Evolutionary conservation across 2,888 invertebrate genomes (phyloP).

Genomic region (Baronia brevicornis): DNA sequence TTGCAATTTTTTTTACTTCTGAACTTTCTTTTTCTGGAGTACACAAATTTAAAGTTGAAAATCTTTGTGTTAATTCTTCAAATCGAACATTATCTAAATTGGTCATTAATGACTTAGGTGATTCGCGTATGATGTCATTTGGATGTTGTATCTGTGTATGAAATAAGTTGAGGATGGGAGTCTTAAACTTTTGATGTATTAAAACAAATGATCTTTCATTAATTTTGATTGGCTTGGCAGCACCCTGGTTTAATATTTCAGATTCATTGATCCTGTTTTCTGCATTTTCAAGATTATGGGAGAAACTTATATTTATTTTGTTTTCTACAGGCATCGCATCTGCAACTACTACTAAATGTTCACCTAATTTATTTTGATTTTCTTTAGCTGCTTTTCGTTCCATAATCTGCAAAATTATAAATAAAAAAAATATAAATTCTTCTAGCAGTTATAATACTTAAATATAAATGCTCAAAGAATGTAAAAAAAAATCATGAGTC

Average conservation of each 20-base stretch:
- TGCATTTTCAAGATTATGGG: constrained; percentile 5
- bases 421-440: too few species aligned
- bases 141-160: constrained; percentile 12
- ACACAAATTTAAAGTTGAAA: constrained; percentile 9
- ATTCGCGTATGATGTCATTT: constrained; percentile 3
- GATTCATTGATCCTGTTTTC: constrained; percentile 10
- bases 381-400: neutral
- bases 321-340: neutral
- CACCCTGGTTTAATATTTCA: constrained; percentile 13
- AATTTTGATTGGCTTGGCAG: constrained; percentile 23
- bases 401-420: constrained; percentile 7
- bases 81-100: constrained; percentile 12
- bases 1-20: constrained; percentile 1
- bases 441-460: too few species aligned
- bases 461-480: too few species aligned
- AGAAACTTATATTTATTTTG: neutral
- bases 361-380: neutral
- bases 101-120: constrained; percentile 7
- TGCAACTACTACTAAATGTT: neutral
- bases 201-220: constrained; percentile 50
- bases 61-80: constrained; percentile 13
- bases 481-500: too few species aligned
- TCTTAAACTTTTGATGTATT: constrained; percentile 39
- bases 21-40: constrained; percentile 7
- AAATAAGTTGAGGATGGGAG: constrained; percentile 12